Evolutionary conservation across 2,888 invertebrate species (phyloP), one percentile per base, ranked within the genome.

Genomic region (Spisula subtruncata): DNA sequence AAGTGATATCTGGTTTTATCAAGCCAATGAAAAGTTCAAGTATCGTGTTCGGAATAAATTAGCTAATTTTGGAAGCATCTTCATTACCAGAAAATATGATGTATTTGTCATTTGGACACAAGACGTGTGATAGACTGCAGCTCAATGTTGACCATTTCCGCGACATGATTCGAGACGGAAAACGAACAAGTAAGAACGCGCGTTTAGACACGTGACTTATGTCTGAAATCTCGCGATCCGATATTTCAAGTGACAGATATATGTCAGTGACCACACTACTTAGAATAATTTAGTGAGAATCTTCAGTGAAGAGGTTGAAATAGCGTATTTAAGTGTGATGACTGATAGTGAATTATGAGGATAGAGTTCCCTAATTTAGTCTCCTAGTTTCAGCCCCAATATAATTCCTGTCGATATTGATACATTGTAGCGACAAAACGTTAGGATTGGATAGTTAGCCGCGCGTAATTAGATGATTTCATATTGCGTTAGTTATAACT

Each of bases 21-120:
- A 32, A 41, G 51, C 79, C 85, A 85, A 85, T 85, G 80, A 85
- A 85, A 80, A 80, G 85, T 80, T 85, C 80, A 60, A 56, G 80
- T 80, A 85, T 85, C 85, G 85, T 85, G 85, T 85, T 80, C 35
- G 14, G 85, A 85, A 85, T 85, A 85, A 85, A 85, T 85, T 85
- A 85, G 85, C 85, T 80, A 85, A 85, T 56, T 85, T 85, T 85
- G 80, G 85, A 54, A 46, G 48, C 71, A 32, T 85, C 41, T 79
- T 80, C 80, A 85, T 80, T 85, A 80, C 54, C 79, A 56, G 56
- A 85, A 79, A 85, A 85, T 85, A 85, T 85, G 85, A 85, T 85
- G 75, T 85, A 85, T 85, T 85, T 85, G 85, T 56, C 85, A 80
- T 85, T 85, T 51, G 79, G 85, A 80, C 80, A 85, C 80, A 48